phyloP scores from a whole-genome alignment of 1,140 invertebrate species.

The Lepidurus packardi region DNA sequence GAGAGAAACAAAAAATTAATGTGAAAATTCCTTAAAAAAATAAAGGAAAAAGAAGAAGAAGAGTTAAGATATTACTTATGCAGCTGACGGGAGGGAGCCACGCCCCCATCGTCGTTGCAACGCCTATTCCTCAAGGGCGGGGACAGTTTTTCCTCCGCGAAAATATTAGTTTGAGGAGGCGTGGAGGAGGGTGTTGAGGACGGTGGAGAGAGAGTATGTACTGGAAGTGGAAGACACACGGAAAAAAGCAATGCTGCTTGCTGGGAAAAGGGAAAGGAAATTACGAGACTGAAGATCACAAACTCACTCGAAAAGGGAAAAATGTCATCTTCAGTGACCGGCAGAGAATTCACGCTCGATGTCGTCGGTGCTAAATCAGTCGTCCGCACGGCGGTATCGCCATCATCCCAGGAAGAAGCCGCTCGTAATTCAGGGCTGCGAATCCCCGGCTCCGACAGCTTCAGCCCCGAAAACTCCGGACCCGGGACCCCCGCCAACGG shows the following conservation, averaged over 20 bases:
- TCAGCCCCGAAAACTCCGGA: constrained; percentile 4
- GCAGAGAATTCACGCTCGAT: constrained; percentile 35
- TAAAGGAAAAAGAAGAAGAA: neutral
- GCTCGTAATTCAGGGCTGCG: constrained; percentile 32
- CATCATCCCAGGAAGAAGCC: constrained; percentile 36
- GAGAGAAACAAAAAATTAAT: neutral
- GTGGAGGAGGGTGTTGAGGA: neutral
- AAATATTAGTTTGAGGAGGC: constrained; percentile 25
- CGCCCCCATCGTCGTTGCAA: neutral
- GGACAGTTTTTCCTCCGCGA: constrained; percentile 18
- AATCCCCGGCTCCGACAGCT: constrained; percentile 28
- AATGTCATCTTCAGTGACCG: constrained; percentile 35
- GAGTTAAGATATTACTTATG: constrained; percentile 1
- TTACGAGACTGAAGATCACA: constrained; percentile 19
- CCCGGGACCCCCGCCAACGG: constrained; percentile 24
- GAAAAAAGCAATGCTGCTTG: no score
- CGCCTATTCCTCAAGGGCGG: neutral
- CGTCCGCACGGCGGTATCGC: constrained; percentile 35
- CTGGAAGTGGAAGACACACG: no score
- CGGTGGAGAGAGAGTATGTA: neutral
- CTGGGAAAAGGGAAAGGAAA: constrained; percentile 5
- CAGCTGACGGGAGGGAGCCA: constrained; percentile 16
- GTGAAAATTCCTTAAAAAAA: neutral
- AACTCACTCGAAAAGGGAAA: constrained; percentile 11
- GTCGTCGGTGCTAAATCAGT: constrained; percentile 35